A percentile compares a stretch with the other conserved stretches of the same genome.
Evolutionary conservation across 2,797 vertebrate species (phyloP).

Genomic region (Pipistrellus pygmaeus): DNA sequence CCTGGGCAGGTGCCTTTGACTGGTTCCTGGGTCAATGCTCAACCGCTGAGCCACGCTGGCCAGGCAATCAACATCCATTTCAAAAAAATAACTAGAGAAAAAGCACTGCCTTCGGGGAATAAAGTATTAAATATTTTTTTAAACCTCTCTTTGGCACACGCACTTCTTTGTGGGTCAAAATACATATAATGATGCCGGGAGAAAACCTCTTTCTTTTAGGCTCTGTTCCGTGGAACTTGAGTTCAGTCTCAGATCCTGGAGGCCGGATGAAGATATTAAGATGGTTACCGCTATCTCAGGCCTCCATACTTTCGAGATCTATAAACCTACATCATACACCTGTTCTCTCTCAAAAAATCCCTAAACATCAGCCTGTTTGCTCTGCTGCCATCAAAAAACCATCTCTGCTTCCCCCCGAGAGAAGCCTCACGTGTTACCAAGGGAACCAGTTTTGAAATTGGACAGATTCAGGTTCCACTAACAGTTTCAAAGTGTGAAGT

Average conservation of each 20-base stretch:
- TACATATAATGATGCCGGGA: not conserved
- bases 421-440: not conserved
- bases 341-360: not conserved
- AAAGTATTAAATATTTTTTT: slow-evolving; percentile 40
- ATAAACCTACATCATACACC: not conserved
- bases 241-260: not conserved
- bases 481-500: not conserved
- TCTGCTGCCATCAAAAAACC: not conserved
- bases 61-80: slow-evolving; percentile 30
- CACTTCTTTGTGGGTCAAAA: not conserved
- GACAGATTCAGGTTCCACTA: not conserved
- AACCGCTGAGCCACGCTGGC: too few species aligned
- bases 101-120: not conserved
- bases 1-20: too few species aligned
- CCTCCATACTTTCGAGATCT: not conserved
- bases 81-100: slow-evolving; percentile 49
- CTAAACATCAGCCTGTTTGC: not conserved
- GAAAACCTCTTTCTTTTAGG: not conserved
- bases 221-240: not conserved
- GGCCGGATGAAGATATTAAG: not conserved
- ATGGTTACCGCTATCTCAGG: not conserved
- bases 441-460: not conserved
- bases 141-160: not conserved
- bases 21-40: too few species aligned
- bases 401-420: not conserved